A percentile compares a stretch with the other conserved stretches of the same genome.
Conservation (phyloP, 2,797 vertebrate species). For the Danio albolineatus region DNA sequence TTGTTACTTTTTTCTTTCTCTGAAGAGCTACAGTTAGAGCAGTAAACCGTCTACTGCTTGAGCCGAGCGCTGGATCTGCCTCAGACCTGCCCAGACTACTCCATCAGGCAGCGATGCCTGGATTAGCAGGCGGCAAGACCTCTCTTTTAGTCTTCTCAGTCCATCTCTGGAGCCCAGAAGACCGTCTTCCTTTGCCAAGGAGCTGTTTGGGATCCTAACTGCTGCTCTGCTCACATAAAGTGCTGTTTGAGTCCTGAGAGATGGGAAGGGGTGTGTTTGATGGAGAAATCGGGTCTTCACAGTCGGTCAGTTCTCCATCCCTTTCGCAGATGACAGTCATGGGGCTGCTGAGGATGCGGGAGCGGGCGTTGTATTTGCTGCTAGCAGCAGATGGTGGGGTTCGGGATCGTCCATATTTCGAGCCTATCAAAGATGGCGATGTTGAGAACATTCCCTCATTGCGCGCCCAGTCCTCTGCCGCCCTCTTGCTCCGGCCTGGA, state of each 20-base stretch:
- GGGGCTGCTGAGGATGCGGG: slow-evolving; percentile 95
- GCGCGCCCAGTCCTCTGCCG: slow-evolving; percentile 89
- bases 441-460: slow-evolving; percentile 84
- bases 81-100: slow-evolving; percentile 57
- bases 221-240: slow-evolving; percentile 76
- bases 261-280: slow-evolving; percentile 54
- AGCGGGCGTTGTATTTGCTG: slow-evolving; percentile 93
- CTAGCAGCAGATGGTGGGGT: slow-evolving; percentile 95
- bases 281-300: slow-evolving; percentile 49
- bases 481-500: slow-evolving; percentile 80
- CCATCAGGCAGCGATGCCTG: slow-evolving; percentile 26
- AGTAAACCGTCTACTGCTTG: slow-evolving; percentile 61
- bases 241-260: slow-evolving; percentile 74
- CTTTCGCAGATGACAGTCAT: slow-evolving; percentile 98
- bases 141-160: slow-evolving; percentile 12
- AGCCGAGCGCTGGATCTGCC: slow-evolving; percentile 57
- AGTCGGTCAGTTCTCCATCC: slow-evolving; percentile 85
- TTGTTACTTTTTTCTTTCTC: slow-evolving; percentile 12
- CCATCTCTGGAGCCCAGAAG: slow-evolving; percentile 36
- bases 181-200: slow-evolving; percentile 42
- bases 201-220: slow-evolving; percentile 68
- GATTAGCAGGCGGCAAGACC: slow-evolving; percentile 32
- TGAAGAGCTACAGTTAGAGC: slow-evolving; percentile 66
- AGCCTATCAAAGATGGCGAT: slow-evolving; percentile 80
- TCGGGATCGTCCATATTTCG: slow-evolving; percentile 88